phyloP scores from a whole-genome alignment of 2,797 vertebrate genomes.

The Bufotes viridis region DNA sequence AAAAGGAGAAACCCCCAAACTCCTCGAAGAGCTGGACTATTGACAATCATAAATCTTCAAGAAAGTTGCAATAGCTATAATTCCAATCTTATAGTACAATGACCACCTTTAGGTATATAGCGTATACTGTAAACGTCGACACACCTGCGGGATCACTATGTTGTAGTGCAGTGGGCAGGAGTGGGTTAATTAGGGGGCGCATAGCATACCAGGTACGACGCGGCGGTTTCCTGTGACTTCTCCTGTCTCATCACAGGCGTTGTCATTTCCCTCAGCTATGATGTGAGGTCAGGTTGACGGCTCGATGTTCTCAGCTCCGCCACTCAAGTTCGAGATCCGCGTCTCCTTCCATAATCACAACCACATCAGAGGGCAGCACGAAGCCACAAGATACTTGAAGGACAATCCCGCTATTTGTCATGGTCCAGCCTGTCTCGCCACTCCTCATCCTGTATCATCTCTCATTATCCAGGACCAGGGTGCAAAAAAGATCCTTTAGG shows the following conservation, averaged over 20 bases:
- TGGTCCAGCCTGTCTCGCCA: neutral
- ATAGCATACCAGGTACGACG: too few relatives aligned
- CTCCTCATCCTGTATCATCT: neutral
- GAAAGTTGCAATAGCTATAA: too few relatives aligned
- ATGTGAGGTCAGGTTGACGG: neutral
- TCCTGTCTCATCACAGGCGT: neutral
- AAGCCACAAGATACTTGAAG: neutral
- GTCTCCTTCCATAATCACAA: slow-evolving; percentile 42
- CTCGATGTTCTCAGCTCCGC: neutral
- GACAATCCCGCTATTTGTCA: slow-evolving; percentile 8
- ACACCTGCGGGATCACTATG: too few relatives aligned
- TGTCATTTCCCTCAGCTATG: slow-evolving; percentile 13
- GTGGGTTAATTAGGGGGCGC: neutral
- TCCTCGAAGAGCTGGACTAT: too few relatives aligned
- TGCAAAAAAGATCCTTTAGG: neutral
- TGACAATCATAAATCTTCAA: too few relatives aligned
- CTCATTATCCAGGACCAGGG: neutral
- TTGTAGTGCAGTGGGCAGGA: neutral
- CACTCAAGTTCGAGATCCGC: slow-evolving; percentile 23
- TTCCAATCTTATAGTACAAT: too few relatives aligned
- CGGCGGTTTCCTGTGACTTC: neutral
- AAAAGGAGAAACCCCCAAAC: too few relatives aligned
- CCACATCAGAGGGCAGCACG: neutral
- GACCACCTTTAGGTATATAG: too few relatives aligned
- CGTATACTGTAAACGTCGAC: too few relatives aligned